These are phyloP conservation scores for Anaspis maculata DNA, from an alignment of 2,888 invertebrate genomes.

Conservation along the genomic window DNA sequence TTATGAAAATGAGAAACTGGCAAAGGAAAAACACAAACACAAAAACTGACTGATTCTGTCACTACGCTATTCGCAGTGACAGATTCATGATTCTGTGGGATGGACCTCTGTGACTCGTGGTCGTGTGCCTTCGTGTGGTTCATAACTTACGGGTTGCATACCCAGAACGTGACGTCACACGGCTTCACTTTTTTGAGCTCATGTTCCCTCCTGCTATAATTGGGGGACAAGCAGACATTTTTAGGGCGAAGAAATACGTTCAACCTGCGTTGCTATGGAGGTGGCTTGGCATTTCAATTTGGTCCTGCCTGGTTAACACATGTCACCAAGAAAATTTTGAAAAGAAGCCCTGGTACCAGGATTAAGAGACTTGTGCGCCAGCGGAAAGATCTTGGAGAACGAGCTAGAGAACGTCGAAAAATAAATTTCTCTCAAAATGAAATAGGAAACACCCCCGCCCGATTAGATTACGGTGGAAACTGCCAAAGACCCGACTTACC, in stretches of 20 bases:
- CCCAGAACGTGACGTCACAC: too few species aligned
- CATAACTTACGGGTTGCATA: too few species aligned
- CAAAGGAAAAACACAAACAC: too few species aligned
- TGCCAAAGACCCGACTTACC: slow-evolving; percentile 1
- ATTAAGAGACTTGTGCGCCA: not conserved
- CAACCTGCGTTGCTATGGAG: not conserved
- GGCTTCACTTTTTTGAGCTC: too few species aligned
- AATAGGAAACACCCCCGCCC: not conserved
- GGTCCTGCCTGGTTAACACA: not conserved
- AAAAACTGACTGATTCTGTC: too few species aligned
- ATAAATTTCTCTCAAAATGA: not conserved
- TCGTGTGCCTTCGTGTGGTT: too few species aligned
- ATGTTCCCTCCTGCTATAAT: too few species aligned
- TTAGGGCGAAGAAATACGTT: not conserved
- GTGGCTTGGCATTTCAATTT: not conserved
- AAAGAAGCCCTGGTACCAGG: too few species aligned
- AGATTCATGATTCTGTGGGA: too few species aligned
- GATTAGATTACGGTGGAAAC: not conserved
- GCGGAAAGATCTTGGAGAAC: not conserved
- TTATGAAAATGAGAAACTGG: too few species aligned
- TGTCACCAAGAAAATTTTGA: not conserved
- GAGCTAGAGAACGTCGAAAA: not conserved
- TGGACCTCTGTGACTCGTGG: too few species aligned
- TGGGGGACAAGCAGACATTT: slow-evolving; percentile 1
- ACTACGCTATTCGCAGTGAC: too few species aligned